phyloP scores from a whole-genome alignment of 64 coral and sea anemone genomes.

The Orbicella faveolata region DNA sequence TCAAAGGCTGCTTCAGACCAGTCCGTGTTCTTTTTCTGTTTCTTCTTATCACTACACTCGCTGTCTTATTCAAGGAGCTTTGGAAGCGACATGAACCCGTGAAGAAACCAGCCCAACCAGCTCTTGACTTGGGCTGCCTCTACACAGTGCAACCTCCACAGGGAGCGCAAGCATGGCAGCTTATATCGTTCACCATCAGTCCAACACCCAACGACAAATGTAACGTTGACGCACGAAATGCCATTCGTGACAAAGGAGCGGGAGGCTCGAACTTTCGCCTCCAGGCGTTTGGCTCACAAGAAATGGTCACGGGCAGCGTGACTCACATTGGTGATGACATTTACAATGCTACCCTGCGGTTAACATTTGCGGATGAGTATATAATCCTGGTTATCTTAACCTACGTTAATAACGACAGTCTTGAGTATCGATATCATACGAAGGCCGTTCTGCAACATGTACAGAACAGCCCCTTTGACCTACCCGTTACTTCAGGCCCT shows the following conservation, averaged over 20 bases:
- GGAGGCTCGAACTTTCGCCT: slow-evolving; percentile 69
- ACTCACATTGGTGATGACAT: slow-evolving; percentile 75
- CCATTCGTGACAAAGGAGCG: neutral
- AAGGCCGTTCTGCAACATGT: slow-evolving; percentile 80
- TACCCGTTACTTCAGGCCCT: slow-evolving; percentile 55
- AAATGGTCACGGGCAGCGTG: slow-evolving; percentile 75
- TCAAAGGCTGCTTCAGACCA: slow-evolving; percentile 32
- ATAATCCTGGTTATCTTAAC: slow-evolving; percentile 85
- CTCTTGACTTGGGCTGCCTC: slow-evolving; percentile 70
- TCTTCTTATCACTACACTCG: neutral
- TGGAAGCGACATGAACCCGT: neutral
- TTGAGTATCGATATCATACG: slow-evolving; percentile 78
- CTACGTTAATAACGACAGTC: slow-evolving; percentile 69
- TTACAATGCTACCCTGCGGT: slow-evolving; percentile 66
- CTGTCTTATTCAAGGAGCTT: slow-evolving; percentile 28
- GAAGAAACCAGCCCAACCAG: slow-evolving; percentile 10
- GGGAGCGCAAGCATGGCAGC: slow-evolving; percentile 56
- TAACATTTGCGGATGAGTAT: slow-evolving; percentile 85
- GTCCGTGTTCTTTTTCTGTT: slow-evolving; percentile 37
- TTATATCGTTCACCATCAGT: slow-evolving; percentile 57
- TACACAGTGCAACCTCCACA: slow-evolving; percentile 69
- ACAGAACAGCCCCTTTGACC: slow-evolving; percentile 72
- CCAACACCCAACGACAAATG: slow-evolving; percentile 31
- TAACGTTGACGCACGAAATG: neutral
- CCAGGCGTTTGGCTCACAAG: slow-evolving; percentile 83